phyloP scores from a whole-genome alignment of 1,140 invertebrate genomes.

The Drosophila setifemur region DNA sequence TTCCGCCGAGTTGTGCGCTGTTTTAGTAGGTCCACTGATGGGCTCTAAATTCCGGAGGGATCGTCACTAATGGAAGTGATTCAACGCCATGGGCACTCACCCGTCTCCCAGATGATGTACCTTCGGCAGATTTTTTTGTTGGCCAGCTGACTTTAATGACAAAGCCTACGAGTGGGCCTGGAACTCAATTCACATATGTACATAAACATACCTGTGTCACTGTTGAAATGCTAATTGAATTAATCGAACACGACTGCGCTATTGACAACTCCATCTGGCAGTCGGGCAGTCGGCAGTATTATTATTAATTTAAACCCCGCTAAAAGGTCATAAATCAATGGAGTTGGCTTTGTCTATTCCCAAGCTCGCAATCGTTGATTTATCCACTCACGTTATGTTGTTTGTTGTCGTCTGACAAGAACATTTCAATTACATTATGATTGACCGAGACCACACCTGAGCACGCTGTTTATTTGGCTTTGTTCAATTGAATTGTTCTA shows the following conservation, averaged over 20 bases:
- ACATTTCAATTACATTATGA: slow-evolving; percentile 53
- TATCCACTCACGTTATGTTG: slow-evolving; percentile 22
- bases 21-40: too few relatives aligned
- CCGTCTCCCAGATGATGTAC: neutral
- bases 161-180: neutral
- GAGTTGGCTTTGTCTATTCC: slow-evolving; percentile 44
- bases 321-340: slow-evolving; percentile 57
- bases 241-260: slow-evolving; percentile 11
- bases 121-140: neutral
- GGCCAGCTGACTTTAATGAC: neutral
- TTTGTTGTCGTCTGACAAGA: slow-evolving; percentile 47
- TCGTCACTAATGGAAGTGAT: slow-evolving; percentile 27
- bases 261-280: slow-evolving; percentile 51
- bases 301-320: slow-evolving; percentile 51
- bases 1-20: slow-evolving; percentile 12
- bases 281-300: too few relatives aligned
- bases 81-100: slow-evolving; percentile 1
- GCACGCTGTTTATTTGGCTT: neutral
- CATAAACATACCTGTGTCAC: neutral
- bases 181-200: neutral
- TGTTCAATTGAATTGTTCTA: neutral
- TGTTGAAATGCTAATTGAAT: slow-evolving; percentile 28
- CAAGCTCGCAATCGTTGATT: slow-evolving; percentile 20
- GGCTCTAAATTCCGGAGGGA: slow-evolving; percentile 37
- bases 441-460: slow-evolving; percentile 34